Conservation (phyloP, 1,140 invertebrate genomes). For the Drosophila athabasca region DNA sequence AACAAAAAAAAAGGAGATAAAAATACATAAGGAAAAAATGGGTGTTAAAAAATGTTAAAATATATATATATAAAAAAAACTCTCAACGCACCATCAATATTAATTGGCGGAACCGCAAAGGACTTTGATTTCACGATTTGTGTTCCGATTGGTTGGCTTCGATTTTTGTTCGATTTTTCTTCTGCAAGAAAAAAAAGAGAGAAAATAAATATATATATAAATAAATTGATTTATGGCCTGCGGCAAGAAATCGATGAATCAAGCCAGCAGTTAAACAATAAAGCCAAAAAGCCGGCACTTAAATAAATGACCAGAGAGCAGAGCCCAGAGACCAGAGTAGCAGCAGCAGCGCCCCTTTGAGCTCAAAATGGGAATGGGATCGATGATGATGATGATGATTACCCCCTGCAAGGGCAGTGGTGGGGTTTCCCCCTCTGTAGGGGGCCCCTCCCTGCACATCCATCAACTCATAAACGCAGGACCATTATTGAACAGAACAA, state of each 20-base stretch:
- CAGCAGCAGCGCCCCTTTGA: neutral
- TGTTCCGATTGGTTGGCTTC: slow-evolving; percentile 32
- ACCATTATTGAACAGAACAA: slow-evolving; percentile 5
- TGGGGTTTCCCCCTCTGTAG: no score
- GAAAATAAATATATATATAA: slow-evolving; percentile 33
- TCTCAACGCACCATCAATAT: slow-evolving; percentile 55
- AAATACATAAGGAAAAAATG: no score
- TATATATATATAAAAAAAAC: slow-evolving; percentile 26
- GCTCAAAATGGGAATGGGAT: neutral
- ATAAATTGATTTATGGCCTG: slow-evolving; percentile 46
- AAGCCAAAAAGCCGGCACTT: slow-evolving; percentile 12
- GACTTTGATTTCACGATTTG: slow-evolving; percentile 26
- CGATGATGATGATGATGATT: slow-evolving; percentile 1
- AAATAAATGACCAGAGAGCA: slow-evolving; percentile 34
- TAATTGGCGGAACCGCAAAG: slow-evolving; percentile 23
- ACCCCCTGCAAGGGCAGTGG: no score
- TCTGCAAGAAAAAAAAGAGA: slow-evolving; percentile 30
- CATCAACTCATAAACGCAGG: slow-evolving; percentile 2
- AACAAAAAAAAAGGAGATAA: neutral
- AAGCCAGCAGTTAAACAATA: slow-evolving; percentile 48
- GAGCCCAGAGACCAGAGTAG: no score
- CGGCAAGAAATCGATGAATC: slow-evolving; percentile 36
- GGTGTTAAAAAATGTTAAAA: no score
- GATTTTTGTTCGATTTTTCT: slow-evolving; percentile 24
- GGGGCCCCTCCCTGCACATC: no score